Evolutionary conservation across 1,140 invertebrate species (phyloP).

Genomic region (Lethocerus indicus): DNA sequence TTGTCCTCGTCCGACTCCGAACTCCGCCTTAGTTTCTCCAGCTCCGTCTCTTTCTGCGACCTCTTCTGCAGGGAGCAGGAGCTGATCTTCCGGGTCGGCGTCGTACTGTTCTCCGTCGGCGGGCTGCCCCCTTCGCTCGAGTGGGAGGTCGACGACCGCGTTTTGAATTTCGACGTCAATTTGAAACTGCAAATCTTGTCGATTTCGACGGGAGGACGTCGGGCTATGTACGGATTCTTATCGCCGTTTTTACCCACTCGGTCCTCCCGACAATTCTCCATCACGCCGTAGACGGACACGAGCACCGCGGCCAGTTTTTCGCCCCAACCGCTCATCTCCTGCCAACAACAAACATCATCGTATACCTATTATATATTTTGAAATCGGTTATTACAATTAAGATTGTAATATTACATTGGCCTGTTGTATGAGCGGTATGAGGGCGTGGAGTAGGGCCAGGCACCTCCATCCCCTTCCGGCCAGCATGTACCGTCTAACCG

Average conservation of each 20-base stretch:
- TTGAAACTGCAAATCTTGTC: constrained; percentile 6
- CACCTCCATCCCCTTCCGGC: constrained; percentile 40
- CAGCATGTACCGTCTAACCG: constrained; percentile 36
- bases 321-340: constrained; percentile 25
- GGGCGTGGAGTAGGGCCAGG: constrained; percentile 32
- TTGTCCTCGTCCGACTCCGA: constrained; percentile 7
- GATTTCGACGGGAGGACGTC: neutral
- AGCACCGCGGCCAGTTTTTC: constrained; percentile 38
- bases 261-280: constrained; percentile 6
- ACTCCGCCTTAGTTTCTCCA: constrained; percentile 2
- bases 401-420: neutral
- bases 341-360: neutral
- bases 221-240: constrained; percentile 5
- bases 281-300: constrained; percentile 38
- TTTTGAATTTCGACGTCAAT: neutral
- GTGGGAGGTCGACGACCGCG: neutral
- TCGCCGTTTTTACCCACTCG: too few relatives aligned
- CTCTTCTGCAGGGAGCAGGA: constrained; percentile 5
- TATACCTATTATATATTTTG: neutral
- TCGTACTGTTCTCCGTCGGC: too few relatives aligned
- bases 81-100: constrained; percentile 3
- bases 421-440: neutral
- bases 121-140: constrained; percentile 9
- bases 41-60: constrained; percentile 18
- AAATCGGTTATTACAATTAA: neutral